Conservation (phyloP, 2,888 invertebrate species). For the Andrena camellia region DNA sequence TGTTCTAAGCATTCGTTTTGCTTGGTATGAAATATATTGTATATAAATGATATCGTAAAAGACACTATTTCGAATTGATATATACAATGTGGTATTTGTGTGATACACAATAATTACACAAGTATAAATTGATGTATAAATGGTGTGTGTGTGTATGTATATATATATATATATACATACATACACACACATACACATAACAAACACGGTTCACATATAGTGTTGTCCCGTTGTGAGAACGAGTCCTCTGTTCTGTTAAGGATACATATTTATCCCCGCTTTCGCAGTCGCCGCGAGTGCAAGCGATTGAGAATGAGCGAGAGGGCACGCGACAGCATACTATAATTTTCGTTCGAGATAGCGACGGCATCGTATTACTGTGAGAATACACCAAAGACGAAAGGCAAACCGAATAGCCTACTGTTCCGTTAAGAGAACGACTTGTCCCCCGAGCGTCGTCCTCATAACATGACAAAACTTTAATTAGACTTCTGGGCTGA, state of each 20-base stretch:
- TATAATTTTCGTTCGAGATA: too few species aligned
- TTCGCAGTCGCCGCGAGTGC: too few species aligned
- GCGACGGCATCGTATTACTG: too few species aligned
- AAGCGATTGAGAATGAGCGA: too few species aligned
- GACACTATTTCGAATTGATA: slow-evolving; percentile 48
- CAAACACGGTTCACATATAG: slow-evolving; percentile 6
- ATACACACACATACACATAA: slow-evolving; percentile 38
- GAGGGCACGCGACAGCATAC: too few species aligned
- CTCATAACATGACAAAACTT: neutral
- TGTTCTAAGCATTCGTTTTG: slow-evolving; percentile 23
- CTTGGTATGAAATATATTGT: slow-evolving; percentile 40
- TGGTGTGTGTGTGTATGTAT: neutral
- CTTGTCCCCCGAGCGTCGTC: too few species aligned
- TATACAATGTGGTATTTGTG: slow-evolving; percentile 41
- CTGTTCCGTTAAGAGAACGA: too few species aligned
- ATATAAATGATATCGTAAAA: slow-evolving; percentile 58
- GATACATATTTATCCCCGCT: too few species aligned
- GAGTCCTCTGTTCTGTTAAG: too few species aligned
- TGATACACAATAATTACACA: slow-evolving; percentile 47
- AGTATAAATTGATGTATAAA: slow-evolving; percentile 38
- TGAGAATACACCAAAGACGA: too few species aligned
- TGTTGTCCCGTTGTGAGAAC: too few species aligned
- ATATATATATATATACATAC: slow-evolving; percentile 19
- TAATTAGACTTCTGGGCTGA: slow-evolving; percentile 17
- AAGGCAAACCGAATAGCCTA: too few species aligned